These are phyloP conservation scores for Anoplolepis gracilipes DNA, from an alignment of 1,140 invertebrate genomes.

Conservation along the genomic window DNA sequence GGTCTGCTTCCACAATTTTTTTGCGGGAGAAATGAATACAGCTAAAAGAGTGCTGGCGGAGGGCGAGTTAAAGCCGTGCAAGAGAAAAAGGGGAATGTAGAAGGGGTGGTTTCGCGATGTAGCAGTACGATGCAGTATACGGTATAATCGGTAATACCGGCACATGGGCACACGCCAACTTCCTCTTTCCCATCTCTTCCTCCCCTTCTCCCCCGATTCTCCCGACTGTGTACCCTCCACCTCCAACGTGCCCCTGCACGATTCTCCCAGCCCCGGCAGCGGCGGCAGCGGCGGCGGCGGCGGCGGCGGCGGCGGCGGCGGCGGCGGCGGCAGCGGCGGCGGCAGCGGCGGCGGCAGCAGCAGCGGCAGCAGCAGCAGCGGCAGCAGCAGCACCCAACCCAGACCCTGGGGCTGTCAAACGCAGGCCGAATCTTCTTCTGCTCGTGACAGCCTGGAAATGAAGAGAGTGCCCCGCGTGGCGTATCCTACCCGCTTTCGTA, in stretches of 20 bases:
- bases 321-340: constrained; percentile 58
- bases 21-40: constrained; percentile 65
- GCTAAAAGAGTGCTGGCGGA: constrained; percentile 65
- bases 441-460: constrained; percentile 86
- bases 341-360: constrained; percentile 20
- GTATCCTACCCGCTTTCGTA: constrained; percentile 77
- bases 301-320: constrained; percentile 46
- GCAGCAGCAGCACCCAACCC: constrained; percentile 77
- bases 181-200: constrained; percentile 68
- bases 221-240: constrained; percentile 62
- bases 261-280: constrained; percentile 69
- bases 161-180: constrained; percentile 74
- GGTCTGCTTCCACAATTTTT: constrained; percentile 48
- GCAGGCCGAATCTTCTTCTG: constrained; percentile 86
- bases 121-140: constrained; percentile 64
- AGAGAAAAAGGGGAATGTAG: constrained; percentile 47
- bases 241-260: constrained; percentile 75
- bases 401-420: constrained; percentile 86
- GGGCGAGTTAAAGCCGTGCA: constrained; percentile 60
- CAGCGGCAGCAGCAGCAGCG: constrained; percentile 60
- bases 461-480: constrained; percentile 83
- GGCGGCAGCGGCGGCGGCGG: neutral
- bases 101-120: constrained; percentile 71
- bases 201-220: constrained; percentile 64
- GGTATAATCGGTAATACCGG: constrained; percentile 73